A percentile compares a stretch with the other conserved stretches of the same genome.
Conservation (phyloP, 2,888 invertebrate genomes). For the Pammene aurita region DNA sequence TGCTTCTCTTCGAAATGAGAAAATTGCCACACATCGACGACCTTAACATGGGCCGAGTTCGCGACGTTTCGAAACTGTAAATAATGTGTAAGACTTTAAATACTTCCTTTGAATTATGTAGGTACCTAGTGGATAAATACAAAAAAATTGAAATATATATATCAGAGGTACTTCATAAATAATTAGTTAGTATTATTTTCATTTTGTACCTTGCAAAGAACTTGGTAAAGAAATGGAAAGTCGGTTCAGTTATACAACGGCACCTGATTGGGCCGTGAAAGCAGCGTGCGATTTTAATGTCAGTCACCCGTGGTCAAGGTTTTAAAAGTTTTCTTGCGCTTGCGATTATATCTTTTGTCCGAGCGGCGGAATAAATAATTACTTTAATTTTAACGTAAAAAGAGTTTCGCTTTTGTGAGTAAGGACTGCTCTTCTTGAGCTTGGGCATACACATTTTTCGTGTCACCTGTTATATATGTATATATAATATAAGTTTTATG, state of each 20-base stretch:
- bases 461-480: too few relatives aligned
- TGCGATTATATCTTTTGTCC: conserved; percentile 58
- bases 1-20: conserved; percentile 80
- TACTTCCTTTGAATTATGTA: conserved; percentile 44
- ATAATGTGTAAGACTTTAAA: conserved; percentile 54
- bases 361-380: conserved; percentile 35
- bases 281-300: conserved; percentile 75
- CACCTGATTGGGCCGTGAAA: conserved; percentile 80
- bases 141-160: background rate
- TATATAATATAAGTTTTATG: too few relatives aligned
- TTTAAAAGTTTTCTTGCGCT: conserved; percentile 67
- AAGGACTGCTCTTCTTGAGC: background rate
- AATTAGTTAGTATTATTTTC: conserved; percentile 7
- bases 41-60: conserved; percentile 74
- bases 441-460: too few relatives aligned
- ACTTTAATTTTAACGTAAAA: conserved; percentile 10
- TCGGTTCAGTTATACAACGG: conserved; percentile 79
- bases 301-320: conserved; percentile 81
- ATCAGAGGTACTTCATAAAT: background rate
- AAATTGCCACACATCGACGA: conserved; percentile 80
- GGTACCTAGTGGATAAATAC: background rate
- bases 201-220: conserved; percentile 29
- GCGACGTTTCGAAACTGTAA: conserved; percentile 65
- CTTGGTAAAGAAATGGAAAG: conserved; percentile 77
- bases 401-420: conserved; percentile 15